Evolutionary conservation across 64 coral and sea anemone species (phyloP).

Genomic region (Montipora capricornis): DNA sequence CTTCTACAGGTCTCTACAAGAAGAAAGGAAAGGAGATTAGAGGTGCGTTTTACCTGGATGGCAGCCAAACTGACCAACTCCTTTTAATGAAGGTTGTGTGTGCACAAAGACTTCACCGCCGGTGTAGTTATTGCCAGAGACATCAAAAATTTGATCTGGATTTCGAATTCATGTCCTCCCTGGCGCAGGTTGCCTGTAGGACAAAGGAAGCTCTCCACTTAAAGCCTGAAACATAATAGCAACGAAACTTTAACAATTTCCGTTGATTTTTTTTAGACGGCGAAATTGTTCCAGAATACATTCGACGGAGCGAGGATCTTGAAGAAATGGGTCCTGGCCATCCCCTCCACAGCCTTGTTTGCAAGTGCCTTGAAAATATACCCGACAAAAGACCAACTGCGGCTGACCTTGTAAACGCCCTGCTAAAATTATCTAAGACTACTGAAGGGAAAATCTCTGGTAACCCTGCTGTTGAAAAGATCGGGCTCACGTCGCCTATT

Average conservation of each 20-base stretch:
- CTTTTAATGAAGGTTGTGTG: no score
- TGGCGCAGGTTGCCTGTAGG: no score
- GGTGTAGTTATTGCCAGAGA: no score
- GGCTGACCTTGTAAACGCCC: neutral
- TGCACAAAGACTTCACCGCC: no score
- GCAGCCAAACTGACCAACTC: no score
- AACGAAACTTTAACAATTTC: neutral
- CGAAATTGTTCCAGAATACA: conserved; percentile 67
- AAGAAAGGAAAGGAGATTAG: no score
- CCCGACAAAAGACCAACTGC: conserved; percentile 59
- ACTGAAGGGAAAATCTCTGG: neutral
- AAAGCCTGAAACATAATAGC: neutral
- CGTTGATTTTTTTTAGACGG: conserved; percentile 38
- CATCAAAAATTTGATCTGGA: no score
- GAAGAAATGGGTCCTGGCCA: conserved; percentile 66
- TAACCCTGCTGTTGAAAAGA: neutral
- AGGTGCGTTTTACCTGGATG: no score
- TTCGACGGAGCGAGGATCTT: conserved; percentile 63
- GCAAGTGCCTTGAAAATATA: conserved; percentile 47
- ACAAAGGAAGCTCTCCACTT: no score
- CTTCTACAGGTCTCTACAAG: no score
- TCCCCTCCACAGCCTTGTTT: conserved; percentile 55
- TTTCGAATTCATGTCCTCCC: no score
- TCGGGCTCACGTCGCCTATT: neutral
- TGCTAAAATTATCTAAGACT: conserved; percentile 21